phyloP scores from a whole-genome alignment of 1,140 invertebrate species.

The Acromyrmex charruanus region DNA sequence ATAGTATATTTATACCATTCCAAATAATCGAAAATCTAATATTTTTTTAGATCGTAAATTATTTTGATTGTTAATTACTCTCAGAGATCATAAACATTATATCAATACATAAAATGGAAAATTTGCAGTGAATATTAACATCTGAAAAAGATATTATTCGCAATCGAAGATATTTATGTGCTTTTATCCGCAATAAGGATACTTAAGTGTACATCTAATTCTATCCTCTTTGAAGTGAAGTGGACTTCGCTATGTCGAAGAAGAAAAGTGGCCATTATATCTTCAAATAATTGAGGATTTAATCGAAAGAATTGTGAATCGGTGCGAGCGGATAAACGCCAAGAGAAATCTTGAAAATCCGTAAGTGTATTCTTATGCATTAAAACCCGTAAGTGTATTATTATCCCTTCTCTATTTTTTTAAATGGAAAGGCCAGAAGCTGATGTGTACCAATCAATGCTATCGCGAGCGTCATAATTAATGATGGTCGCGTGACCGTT shows the following conservation, averaged over 20 bases:
- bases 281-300: background rate
- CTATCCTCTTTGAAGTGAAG: background rate
- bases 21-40: background rate
- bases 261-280: background rate
- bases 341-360: background rate
- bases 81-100: background rate
- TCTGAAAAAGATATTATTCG: background rate
- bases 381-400: background rate
- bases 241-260: background rate
- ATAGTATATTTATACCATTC: background rate
- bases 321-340: background rate
- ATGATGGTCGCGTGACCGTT: background rate
- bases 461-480: background rate
- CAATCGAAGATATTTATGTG: background rate
- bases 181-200: background rate
- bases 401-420: background rate
- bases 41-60: background rate
- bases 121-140: background rate
- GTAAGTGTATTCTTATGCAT: background rate
- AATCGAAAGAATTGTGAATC: background rate
- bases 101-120: background rate
- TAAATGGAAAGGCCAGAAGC: background rate
- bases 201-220: background rate
- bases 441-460: background rate
- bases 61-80: background rate